Evolutionary conservation across 2,888 invertebrate genomes (phyloP), one percentile per base, ranked within the genome.

Genomic region (Leptinotarsa juncta): DNA sequence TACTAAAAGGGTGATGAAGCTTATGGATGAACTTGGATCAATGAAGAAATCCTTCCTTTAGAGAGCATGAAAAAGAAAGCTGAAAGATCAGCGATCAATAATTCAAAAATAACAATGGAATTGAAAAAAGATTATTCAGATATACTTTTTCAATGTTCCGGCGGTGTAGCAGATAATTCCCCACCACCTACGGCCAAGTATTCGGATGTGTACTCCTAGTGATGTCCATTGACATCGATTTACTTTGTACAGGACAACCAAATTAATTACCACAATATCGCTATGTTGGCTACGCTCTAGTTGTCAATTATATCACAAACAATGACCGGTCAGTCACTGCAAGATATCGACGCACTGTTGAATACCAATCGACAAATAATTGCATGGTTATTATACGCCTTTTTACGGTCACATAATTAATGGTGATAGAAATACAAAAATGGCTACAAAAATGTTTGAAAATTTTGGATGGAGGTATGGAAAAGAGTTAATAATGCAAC

Each of bases 221-320:
- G 70, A 67, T 70, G 76, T 76, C 75, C 75, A 76, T 80, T 80
- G 78, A 76, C 80, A 79, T 80, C 79, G 82, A 81, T 82, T 80
- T 78, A 81, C 80, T 81, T 81, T 82, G 81, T 80, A 78, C 74
- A 77, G 80, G 79, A 80, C 80, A 81, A 82, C 80, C 78, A 78
- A 80, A 81, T 81, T 82, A 81, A 82, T 82, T 81, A 81, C 79
- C 80, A 75, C 79, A 79, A 79, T 81, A 81, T 80, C 77, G 79
- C 78, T 69, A 67, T 72, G 77, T 72, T 73, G 72, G 74, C 65
- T 78, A 57, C 60, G 69, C 55, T 69, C 76, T 71, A 71, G 67
- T 75, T 78, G 79, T 76, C 77, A 77, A 78, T 79, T 73, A 74
- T 75, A 77, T 73, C 76, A 74, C 74, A 78, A 78, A 74, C 69